These are phyloP conservation scores for Leucopsar rothschildi DNA, from an alignment of 2,113 vertebrate genomes.

Conservation along the genomic window DNA sequence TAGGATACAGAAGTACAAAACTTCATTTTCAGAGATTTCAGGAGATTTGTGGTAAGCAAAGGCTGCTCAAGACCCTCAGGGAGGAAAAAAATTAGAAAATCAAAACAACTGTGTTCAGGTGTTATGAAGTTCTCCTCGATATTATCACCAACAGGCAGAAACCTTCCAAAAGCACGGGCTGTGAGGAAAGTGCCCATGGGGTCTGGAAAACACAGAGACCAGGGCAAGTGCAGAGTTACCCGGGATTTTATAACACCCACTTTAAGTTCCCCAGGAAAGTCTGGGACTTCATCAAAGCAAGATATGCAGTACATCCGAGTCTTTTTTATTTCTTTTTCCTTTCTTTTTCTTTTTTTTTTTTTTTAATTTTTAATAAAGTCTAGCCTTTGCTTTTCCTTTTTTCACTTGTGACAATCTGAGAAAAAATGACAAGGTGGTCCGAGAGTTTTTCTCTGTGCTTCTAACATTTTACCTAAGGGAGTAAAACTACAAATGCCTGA, in stretches of 20 bases:
- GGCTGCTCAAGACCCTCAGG: not conserved
- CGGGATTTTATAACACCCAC: fast-evolving
- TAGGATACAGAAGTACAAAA: not conserved
- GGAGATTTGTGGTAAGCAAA: not conserved
- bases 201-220: not conserved
- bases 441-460: not conserved
- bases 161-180: not conserved
- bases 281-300: not conserved
- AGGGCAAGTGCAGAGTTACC: not conserved
- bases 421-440: not conserved
- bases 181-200: not conserved
- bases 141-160: not conserved
- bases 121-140: not conserved
- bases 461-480: not conserved
- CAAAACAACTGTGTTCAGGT: not conserved
- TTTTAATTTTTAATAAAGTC: not conserved
- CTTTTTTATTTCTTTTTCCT: not conserved
- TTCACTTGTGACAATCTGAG: not conserved
- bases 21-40: not conserved
- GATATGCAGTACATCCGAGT: not conserved
- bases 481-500: not conserved
- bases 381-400: not conserved
- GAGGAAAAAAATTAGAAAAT: not conserved
- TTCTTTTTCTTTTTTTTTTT: no score
- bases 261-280: not conserved